Conservation (phyloP, 2,888 invertebrate species). For the Cinara cedri region DNA sequence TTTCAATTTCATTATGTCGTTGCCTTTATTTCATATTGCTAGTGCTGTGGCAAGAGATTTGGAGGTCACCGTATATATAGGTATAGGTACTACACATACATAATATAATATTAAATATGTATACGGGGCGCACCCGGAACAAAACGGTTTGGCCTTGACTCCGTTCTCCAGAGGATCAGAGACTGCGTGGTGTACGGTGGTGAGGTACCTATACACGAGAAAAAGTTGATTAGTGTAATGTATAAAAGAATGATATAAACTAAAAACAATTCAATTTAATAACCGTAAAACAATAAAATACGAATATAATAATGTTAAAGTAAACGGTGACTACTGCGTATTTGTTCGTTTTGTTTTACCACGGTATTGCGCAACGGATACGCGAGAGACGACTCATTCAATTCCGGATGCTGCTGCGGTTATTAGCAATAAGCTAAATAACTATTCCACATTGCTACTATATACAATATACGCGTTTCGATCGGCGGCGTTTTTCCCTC, state of each 20-base stretch:
- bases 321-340: constrained; percentile 7
- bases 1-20: constrained; percentile 37
- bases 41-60: constrained; percentile 27
- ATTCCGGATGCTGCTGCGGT: constrained; percentile 15
- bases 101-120: not conserved
- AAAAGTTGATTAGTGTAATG: constrained; percentile 17
- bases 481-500: not conserved
- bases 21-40: constrained; percentile 14
- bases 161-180: constrained; percentile 27
- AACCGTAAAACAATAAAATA: constrained; percentile 10
- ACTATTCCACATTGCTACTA: too few relatives aligned
- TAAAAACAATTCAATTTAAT: not conserved
- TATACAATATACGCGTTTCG: not conserved
- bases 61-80: constrained; percentile 29
- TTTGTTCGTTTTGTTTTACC: not conserved
- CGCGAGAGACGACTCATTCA: constrained; percentile 7
- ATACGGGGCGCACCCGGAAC: constrained; percentile 52
- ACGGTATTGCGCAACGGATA: not conserved
- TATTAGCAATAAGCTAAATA: constrained; percentile 26
- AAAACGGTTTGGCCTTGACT: constrained; percentile 57
- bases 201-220: not conserved
- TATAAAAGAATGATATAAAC: not conserved
- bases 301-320: not conserved
- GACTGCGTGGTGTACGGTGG: not conserved
- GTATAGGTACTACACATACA: constrained; percentile 6